phyloP scores from a whole-genome alignment of 2,888 invertebrate species.

The Taenaris catops region DNA sequence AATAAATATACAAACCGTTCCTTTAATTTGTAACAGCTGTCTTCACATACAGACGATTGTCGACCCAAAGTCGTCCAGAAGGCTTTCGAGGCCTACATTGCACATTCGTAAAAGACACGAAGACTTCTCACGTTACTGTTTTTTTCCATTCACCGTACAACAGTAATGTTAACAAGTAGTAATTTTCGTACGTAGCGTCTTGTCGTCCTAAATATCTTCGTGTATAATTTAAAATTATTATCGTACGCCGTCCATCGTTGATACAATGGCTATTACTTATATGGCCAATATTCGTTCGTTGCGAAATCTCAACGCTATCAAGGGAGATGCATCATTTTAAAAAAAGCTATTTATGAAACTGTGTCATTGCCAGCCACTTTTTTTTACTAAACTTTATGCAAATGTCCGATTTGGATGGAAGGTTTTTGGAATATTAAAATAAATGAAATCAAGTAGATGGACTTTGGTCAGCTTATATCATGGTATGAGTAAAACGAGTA shows the following conservation, averaged over 20 bases:
- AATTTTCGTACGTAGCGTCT: slow-evolving; percentile 1
- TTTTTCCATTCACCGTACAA: slow-evolving; percentile 1
- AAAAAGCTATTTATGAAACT: no score
- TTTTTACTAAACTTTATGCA: background rate
- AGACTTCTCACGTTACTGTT: background rate
- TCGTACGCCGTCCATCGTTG: slow-evolving; percentile 6
- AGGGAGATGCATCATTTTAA: slow-evolving; percentile 2
- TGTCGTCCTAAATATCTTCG: slow-evolving; percentile 4
- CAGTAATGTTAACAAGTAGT: slow-evolving; percentile 8
- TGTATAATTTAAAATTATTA: slow-evolving; percentile 14
- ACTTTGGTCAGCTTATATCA: no score
- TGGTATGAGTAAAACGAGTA: no score
- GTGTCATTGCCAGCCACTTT: background rate
- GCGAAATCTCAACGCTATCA: slow-evolving; percentile 6
- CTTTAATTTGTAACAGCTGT: no score
- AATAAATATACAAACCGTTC: no score
- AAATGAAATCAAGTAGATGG: no score
- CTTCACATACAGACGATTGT: no score
- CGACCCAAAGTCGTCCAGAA: no score
- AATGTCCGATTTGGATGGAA: background rate
- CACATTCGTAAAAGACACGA: no score
- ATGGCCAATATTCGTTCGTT: slow-evolving; percentile 1
- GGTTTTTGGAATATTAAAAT: no score
- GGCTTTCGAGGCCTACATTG: no score
- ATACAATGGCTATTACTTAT: slow-evolving; percentile 3